Evolutionary conservation across 2,888 invertebrate genomes (phyloP).

Genomic region (Conchocele bisecta): DNA sequence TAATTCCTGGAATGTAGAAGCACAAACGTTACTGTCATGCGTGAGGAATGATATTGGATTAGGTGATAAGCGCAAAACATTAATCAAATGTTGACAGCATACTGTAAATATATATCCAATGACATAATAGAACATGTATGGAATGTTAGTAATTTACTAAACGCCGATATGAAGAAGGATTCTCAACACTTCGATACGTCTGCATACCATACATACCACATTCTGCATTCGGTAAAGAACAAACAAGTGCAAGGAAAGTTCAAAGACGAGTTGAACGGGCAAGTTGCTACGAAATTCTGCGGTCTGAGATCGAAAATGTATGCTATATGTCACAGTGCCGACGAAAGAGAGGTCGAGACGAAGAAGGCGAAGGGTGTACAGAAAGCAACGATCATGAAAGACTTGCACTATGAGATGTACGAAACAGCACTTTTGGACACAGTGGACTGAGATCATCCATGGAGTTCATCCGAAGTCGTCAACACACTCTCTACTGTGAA

Average conservation of each 20-base stretch:
- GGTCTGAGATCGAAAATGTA: background rate
- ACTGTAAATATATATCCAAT: too few species aligned
- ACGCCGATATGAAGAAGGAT: constrained; percentile 8
- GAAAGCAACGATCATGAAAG: constrained; percentile 1
- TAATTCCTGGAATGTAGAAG: too few species aligned
- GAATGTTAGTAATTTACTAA: too few species aligned
- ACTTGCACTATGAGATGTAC: background rate
- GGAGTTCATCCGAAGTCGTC: background rate
- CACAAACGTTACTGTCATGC: too few species aligned
- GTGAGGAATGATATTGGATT: too few species aligned
- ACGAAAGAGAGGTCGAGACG: background rate
- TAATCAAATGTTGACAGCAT: too few species aligned
- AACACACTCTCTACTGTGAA: background rate
- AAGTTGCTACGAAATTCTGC: background rate
- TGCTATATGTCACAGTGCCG: background rate
- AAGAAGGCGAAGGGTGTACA: constrained; percentile 3
- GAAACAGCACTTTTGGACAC: background rate
- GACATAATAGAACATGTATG: too few species aligned
- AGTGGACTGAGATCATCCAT: constrained; percentile 4
- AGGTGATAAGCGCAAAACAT: too few species aligned
- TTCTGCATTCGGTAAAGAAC: background rate
- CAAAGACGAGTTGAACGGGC: constrained; percentile 2
- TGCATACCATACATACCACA: background rate
- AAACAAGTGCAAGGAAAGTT: constrained; percentile 4
- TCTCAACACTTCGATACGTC: constrained; percentile 5